Percentiles rank a stretch among this genome's conserved stretches.
Evolutionary conservation across 1,140 invertebrate genomes (phyloP).

Genomic region (Medauroidea extradentata): DNA sequence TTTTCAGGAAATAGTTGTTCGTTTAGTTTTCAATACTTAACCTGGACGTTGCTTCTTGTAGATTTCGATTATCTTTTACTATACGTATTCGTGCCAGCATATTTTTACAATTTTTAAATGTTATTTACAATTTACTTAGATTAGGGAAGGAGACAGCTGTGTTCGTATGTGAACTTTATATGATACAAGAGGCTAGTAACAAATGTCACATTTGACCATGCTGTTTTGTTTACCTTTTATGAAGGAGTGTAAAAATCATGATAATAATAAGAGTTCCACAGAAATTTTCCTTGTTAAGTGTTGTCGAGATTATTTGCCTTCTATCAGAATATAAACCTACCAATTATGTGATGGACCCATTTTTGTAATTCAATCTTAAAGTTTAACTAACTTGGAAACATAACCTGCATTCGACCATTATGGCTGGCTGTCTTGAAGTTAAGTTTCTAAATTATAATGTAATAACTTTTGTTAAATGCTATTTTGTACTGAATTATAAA

Average conservation of each 20-base stretch:
- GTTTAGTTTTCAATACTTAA: background rate
- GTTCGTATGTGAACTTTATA: too few species aligned
- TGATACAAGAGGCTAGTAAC: too few species aligned
- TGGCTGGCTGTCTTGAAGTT: too few species aligned
- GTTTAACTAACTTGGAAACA: too few species aligned
- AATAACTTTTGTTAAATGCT: too few species aligned
- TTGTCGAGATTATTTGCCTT: conserved; percentile 2
- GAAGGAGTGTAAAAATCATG: background rate
- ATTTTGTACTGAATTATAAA: too few species aligned
- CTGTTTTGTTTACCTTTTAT: conserved; percentile 16
- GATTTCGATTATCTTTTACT: background rate
- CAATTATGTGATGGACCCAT: conserved; percentile 62
- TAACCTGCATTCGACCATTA: too few species aligned
- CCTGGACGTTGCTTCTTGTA: background rate
- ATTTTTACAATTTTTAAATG: too few species aligned
- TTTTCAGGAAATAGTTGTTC: background rate
- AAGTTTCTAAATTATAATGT: too few species aligned
- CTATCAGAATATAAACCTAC: conserved; percentile 38
- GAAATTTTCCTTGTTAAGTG: conserved; percentile 20
- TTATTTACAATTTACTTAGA: too few species aligned
- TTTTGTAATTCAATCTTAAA: conserved; percentile 67
- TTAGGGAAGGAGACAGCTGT: too few species aligned
- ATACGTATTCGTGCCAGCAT: too few species aligned
- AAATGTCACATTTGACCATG: background rate
- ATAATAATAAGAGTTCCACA: conserved; percentile 30